phyloP scores from a whole-genome alignment of 2,113 vertebrate genomes.

The Mirza zaza region DNA sequence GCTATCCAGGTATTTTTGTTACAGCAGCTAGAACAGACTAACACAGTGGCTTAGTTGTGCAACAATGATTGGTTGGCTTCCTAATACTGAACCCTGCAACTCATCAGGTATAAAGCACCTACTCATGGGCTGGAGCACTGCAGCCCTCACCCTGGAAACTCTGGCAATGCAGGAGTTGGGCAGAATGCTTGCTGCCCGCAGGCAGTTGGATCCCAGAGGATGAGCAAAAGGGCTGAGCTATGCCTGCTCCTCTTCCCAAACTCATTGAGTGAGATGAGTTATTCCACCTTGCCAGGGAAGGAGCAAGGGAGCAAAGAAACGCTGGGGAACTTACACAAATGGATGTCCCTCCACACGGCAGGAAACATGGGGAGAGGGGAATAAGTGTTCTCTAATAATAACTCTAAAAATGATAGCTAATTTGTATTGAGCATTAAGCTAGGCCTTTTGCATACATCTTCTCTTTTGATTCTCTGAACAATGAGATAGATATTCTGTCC shows the following conservation, averaged over 20 bases:
- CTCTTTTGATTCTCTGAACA: neutral
- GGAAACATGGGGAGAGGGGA: neutral
- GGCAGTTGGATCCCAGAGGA: neutral
- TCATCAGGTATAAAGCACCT: neutral
- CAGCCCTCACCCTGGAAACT: neutral
- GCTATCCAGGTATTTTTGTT: neutral
- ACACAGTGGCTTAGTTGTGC: neutral
- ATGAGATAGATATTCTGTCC: neutral
- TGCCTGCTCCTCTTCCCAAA: neutral
- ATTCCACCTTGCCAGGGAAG: neutral
- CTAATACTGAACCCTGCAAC: neutral
- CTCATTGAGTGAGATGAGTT: neutral
- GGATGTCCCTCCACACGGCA: neutral
- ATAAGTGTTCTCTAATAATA: neutral
- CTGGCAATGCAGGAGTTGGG: neutral
- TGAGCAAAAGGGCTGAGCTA: neutral
- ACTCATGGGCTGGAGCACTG: neutral
- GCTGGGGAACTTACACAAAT: neutral
- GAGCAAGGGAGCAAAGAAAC: neutral
- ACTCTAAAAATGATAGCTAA: neutral
- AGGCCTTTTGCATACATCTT: neutral
- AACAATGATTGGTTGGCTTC: neutral
- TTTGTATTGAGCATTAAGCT: neutral
- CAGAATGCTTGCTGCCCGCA: neutral
- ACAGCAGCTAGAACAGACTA: neutral